phyloP scores from a whole-genome alignment of 1,140 invertebrate genomes.

The Apocrypta bakeri region DNA sequence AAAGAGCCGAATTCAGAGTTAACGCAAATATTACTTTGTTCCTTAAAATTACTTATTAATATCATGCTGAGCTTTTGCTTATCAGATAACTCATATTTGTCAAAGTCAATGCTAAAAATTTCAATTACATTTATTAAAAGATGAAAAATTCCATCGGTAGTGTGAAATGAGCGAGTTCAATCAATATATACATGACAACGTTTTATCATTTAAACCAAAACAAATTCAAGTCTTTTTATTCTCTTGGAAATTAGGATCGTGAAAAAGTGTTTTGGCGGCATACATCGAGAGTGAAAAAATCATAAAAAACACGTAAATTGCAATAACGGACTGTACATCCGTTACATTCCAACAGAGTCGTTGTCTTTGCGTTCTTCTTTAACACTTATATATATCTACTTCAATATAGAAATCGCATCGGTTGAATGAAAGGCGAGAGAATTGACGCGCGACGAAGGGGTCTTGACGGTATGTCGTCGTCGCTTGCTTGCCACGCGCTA shows the following conservation, averaged over 20 bases:
- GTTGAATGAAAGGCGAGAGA: slow-evolving; percentile 28
- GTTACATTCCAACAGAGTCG: slow-evolving; percentile 8
- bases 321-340: slow-evolving; percentile 38
- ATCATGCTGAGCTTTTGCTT: too few species aligned
- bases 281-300: not conserved
- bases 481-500: not conserved
- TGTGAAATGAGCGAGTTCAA: too few species aligned
- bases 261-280: not conserved
- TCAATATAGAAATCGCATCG: not conserved
- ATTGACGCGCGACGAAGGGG: slow-evolving; percentile 12
- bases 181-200: too few species aligned
- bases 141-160: too few species aligned
- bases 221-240: not conserved
- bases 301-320: slow-evolving; percentile 1
- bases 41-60: too few species aligned
- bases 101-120: too few species aligned
- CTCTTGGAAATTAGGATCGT: not conserved
- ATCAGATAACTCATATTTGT: too few species aligned
- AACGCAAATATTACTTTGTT: too few species aligned
- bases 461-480: slow-evolving; percentile 1
- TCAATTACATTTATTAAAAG: too few species aligned
- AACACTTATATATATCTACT: not conserved
- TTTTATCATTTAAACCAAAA: not conserved
- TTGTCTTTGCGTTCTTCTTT: slow-evolving; percentile 5
- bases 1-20: not conserved